Evolutionary conservation across 2,888 invertebrate species (phyloP).

Genomic region (Pachymerium ferrugineum): DNA sequence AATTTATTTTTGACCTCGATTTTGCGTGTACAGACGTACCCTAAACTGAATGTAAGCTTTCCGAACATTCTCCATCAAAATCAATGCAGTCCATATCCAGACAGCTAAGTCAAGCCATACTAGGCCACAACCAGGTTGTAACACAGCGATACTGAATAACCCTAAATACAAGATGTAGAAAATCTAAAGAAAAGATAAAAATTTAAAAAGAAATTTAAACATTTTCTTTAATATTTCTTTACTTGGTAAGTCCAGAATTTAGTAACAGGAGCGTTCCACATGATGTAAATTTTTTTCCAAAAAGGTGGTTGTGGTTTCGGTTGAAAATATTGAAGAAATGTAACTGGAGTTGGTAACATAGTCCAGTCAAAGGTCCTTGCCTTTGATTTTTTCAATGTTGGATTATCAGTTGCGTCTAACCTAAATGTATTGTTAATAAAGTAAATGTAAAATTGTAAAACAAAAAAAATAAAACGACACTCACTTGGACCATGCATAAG

Average conservation of each 20-base stretch:
- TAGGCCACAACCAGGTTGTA: constrained; percentile 47
- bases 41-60: constrained; percentile 39
- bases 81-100: constrained; percentile 41
- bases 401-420: neutral
- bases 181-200: constrained; percentile 37
- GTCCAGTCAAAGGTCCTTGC: constrained; percentile 14
- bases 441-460: neutral
- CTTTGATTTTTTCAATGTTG: neutral
- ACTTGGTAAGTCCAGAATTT: constrained; percentile 49
- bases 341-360: constrained; percentile 34
- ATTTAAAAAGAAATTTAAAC: neutral
- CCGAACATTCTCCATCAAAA: constrained; percentile 37
- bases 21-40: too few species aligned
- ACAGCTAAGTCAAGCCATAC: constrained; percentile 43
- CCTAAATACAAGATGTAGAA: constrained; percentile 41
- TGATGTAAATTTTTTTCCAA: constrained; percentile 42
- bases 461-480: neutral
- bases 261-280: constrained; percentile 49
- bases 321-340: constrained; percentile 36
- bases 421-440: neutral
- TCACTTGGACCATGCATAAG: too few species aligned
- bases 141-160: constrained; percentile 42
- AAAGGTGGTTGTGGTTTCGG: constrained; percentile 40
- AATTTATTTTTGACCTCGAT: too few species aligned
- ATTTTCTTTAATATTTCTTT: neutral